Evolutionary conservation across 2,797 vertebrate genomes (phyloP).

Genomic region (Champsocephalus gunnari): DNA sequence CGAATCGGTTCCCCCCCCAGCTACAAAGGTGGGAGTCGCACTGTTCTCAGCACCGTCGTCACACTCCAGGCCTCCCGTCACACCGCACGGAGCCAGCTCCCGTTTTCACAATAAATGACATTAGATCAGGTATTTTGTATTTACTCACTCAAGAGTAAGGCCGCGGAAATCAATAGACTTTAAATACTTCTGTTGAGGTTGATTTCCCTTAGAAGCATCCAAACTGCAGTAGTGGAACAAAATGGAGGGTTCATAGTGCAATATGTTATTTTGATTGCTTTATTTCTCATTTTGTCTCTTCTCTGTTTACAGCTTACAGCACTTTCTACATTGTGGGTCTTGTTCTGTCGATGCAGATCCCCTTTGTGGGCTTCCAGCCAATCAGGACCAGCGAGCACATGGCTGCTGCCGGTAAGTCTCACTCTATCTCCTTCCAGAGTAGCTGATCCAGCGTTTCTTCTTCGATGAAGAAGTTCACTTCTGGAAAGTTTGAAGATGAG

Average conservation of each 20-base stretch:
- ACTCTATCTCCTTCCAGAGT: constrained; percentile 2
- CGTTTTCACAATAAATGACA: constrained; percentile 69
- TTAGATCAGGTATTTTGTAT: constrained; percentile 71
- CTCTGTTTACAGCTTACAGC: constrained; percentile 90
- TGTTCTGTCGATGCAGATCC: constrained; percentile 98
- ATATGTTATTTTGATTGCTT: constrained; percentile 32
- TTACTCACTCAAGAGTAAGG: constrained; percentile 59
- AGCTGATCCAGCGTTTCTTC: neutral
- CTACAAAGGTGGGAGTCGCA: constrained; percentile 56
- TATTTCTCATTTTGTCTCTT: constrained; percentile 21
- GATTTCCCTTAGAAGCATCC: constrained; percentile 45
- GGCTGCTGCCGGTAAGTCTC: constrained; percentile 93
- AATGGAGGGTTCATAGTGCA: constrained; percentile 10
- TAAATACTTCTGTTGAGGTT: constrained; percentile 57
- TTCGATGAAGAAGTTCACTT: constrained; percentile 24
- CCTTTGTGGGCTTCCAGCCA: constrained; percentile 99
- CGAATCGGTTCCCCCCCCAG: constrained; percentile 51
- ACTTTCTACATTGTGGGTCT: constrained; percentile 98
- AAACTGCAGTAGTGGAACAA: constrained; percentile 11
- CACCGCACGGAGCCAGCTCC: constrained; percentile 40
- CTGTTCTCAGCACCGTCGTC: constrained; percentile 34
- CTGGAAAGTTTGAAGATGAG: constrained; percentile 9
- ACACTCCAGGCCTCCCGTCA: constrained; percentile 42
- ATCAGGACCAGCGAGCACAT: constrained; percentile 99
- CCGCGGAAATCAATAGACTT: constrained; percentile 69